phyloP scores from a whole-genome alignment of 2,797 vertebrate genomes.

The Leptodactylus fallax region DNA sequence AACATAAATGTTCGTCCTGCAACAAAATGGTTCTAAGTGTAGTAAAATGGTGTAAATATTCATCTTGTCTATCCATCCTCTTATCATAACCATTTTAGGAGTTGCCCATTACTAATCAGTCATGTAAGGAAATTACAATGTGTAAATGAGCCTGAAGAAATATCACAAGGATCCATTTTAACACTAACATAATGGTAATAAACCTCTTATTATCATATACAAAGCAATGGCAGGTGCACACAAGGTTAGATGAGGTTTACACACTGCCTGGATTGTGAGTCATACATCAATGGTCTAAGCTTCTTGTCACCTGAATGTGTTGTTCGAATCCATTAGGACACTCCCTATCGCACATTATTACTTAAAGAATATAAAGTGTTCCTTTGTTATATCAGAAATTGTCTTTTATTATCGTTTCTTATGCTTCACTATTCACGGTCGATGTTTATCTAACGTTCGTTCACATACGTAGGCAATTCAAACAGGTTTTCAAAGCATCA shows the following conservation, averaged over 20 bases:
- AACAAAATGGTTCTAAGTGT: too few species aligned
- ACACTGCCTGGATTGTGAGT: slow-evolving; percentile 30
- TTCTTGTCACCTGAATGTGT: slow-evolving; percentile 48
- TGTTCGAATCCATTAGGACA: slow-evolving; percentile 38
- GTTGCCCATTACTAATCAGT: too few species aligned
- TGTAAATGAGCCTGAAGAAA: neutral
- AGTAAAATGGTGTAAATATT: too few species aligned
- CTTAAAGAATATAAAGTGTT: slow-evolving; percentile 30
- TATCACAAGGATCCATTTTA: neutral
- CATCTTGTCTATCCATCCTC: too few species aligned
- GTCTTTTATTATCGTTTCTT: neutral
- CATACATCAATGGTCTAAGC: slow-evolving; percentile 42
- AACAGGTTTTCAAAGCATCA: neutral
- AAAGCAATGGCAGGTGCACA: slow-evolving; percentile 37
- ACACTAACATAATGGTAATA: neutral
- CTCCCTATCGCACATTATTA: slow-evolving; percentile 44
- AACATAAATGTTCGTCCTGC: too few species aligned
- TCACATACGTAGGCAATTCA: too few species aligned
- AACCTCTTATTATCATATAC: slow-evolving; percentile 7
- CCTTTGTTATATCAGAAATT: slow-evolving; percentile 41
- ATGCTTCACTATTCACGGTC: neutral
- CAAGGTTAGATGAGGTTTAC: slow-evolving; percentile 42
- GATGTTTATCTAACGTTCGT: too few species aligned
- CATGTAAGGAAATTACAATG: too few species aligned
- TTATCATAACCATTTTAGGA: too few species aligned